Conservation (phyloP, 2,797 vertebrate species). For the Stomatorhinus walkeri region DNA sequence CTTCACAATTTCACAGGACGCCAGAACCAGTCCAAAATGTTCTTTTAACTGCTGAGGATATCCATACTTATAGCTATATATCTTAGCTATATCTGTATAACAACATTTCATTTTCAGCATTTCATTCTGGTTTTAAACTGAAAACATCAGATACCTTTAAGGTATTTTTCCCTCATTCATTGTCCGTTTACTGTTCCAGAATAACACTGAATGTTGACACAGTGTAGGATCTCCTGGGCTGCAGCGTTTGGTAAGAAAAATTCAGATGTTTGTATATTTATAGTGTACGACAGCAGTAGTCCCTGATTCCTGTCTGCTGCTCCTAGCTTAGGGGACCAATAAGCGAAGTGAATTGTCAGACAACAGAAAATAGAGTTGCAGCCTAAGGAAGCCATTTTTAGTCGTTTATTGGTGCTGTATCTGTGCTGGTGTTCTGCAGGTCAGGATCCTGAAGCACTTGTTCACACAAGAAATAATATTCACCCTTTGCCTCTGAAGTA, state of each 20-base stretch:
- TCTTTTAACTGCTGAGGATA: neutral
- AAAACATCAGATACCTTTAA: neutral
- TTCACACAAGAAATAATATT: neutral
- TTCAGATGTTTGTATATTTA: neutral
- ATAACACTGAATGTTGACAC: slow-evolving; percentile 3
- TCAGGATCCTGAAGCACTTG: neutral
- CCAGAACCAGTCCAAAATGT: neutral
- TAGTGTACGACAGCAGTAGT: neutral
- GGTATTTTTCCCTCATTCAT: neutral
- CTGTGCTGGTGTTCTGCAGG: neutral
- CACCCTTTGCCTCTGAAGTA: neutral
- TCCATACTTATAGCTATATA: neutral
- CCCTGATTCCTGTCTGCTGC: neutral
- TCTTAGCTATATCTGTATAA: neutral
- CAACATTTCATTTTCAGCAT: neutral
- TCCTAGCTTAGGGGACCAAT: neutral
- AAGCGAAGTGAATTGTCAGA: neutral
- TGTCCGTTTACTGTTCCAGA: neutral
- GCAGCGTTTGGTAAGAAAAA: slow-evolving; percentile 7
- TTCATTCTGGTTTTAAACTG: neutral
- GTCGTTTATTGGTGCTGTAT: neutral
- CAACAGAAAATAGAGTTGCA: neutral
- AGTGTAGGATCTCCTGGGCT: neutral
- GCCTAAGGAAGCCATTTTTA: neutral
- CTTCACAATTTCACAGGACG: neutral